phyloP scores from a whole-genome alignment of 2,888 invertebrate genomes.

The Troides helena region DNA sequence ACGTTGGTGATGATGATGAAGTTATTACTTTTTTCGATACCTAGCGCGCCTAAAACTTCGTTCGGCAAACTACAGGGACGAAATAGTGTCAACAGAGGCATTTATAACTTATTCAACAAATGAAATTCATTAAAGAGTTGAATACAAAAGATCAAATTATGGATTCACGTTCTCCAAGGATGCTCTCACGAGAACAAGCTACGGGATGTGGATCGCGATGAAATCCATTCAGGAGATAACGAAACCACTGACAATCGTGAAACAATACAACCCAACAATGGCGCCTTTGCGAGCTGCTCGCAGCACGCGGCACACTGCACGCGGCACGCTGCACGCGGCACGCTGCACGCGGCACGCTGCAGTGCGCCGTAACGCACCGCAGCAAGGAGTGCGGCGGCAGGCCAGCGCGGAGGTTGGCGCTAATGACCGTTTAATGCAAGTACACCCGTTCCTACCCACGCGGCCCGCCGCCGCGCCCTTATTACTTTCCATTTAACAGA shows the following conservation, averaged over 20 bases:
- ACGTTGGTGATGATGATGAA: too few species aligned
- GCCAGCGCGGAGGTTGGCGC: too few species aligned
- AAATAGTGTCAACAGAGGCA: neutral
- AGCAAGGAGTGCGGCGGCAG: too few species aligned
- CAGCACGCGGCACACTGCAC: neutral
- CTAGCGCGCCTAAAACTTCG: too few species aligned
- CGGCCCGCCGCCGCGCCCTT: too few species aligned
- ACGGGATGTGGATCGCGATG: neutral
- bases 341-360: neutral
- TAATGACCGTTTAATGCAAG: constrained; percentile 29
- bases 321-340: too few species aligned
- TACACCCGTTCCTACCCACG: constrained; percentile 6
- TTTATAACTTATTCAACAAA: neutral
- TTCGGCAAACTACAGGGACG: too few species aligned
- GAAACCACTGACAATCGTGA: constrained; percentile 9
- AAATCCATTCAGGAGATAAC: constrained; percentile 8
- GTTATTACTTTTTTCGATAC: too few species aligned
- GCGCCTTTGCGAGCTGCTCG: neutral
- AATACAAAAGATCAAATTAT: constrained; percentile 1
- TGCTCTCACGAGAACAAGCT: neutral
- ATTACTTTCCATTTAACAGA: too few species aligned
- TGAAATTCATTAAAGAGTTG: neutral
- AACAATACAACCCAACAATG: constrained; percentile 17
- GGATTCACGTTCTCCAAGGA: constrained; percentile 1
- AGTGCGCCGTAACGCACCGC: constrained; percentile 1